Evolutionary conservation across 2,888 invertebrate species (phyloP).

Genomic region (Scelioninae gen. 1): DNA sequence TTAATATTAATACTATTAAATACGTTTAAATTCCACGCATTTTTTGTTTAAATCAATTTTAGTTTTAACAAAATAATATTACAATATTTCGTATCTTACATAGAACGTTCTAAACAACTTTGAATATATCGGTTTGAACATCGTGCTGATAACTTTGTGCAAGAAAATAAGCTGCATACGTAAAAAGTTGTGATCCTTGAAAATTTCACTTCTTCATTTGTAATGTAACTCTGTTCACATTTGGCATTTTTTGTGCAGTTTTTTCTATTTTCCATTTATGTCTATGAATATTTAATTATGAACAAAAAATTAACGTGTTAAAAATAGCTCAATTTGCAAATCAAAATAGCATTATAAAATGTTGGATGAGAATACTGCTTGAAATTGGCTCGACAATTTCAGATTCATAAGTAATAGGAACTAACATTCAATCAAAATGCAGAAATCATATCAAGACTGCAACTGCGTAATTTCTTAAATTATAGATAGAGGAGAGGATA

Average conservation of each 20-base stretch:
- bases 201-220: constrained; percentile 16
- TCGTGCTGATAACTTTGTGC: constrained; percentile 17
- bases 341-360: too few relatives aligned
- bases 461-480: constrained; percentile 63
- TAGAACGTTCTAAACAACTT: constrained; percentile 11
- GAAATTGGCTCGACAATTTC: constrained; percentile 1
- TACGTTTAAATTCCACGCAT: too few relatives aligned
- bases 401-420: constrained; percentile 15
- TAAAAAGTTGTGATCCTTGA: constrained; percentile 72
- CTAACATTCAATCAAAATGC: constrained; percentile 24
- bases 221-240: constrained; percentile 28
- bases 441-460: constrained; percentile 33
- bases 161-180: constrained; percentile 30
- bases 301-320: background rate
- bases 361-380: background rate
- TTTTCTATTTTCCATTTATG: background rate
- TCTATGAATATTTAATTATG: constrained; percentile 14
- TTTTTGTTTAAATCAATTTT: background rate
- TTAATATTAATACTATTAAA: too few relatives aligned
- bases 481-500: constrained; percentile 84
- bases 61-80: background rate
- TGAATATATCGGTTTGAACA: constrained; percentile 12
- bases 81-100: constrained; percentile 1
- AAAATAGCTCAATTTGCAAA: background rate
- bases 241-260: constrained; percentile 27